phyloP scores from a whole-genome alignment of 2,797 vertebrate genomes.

The Enteromius trimaculatus region DNA sequence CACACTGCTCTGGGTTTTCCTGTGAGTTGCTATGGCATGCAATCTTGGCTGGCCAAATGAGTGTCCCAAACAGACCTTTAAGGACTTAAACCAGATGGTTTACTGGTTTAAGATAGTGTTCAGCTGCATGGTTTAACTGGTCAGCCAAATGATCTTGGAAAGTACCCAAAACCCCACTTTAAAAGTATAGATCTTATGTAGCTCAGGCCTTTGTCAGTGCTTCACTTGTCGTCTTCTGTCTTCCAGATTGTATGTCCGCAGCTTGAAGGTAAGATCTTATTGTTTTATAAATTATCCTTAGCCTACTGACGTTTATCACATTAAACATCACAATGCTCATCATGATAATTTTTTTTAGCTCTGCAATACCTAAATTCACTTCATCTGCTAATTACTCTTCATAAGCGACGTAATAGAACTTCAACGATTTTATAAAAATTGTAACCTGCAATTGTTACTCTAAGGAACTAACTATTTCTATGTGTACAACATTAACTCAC shows the following conservation, averaged over 20 bases:
- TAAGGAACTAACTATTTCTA: not conserved
- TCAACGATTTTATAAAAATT: not conserved
- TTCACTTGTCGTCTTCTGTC: not conserved
- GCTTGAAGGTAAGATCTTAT: not conserved
- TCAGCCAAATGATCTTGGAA: not conserved
- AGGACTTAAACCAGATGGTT: not conserved
- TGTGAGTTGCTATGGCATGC: not conserved
- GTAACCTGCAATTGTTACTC: not conserved
- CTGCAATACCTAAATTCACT: not conserved
- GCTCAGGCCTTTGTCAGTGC: not conserved
- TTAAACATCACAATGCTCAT: not conserved
- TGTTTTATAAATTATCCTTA: not conserved
- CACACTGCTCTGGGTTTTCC: constrained; percentile 54
- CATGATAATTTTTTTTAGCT: not conserved
- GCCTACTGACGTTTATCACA: not conserved
- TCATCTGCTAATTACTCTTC: not conserved
- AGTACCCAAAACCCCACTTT: not conserved
- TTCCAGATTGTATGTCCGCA: not conserved
- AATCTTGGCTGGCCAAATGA: not conserved
- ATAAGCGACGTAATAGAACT: not conserved
- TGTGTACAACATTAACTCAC: not conserved
- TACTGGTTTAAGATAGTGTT: not conserved
- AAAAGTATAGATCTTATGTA: not conserved
- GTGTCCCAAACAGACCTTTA: not conserved
- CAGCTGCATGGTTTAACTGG: not conserved